phyloP scores from a whole-genome alignment of 92 coral and sea anemone genomes.

The Galaxea fascicularis region DNA sequence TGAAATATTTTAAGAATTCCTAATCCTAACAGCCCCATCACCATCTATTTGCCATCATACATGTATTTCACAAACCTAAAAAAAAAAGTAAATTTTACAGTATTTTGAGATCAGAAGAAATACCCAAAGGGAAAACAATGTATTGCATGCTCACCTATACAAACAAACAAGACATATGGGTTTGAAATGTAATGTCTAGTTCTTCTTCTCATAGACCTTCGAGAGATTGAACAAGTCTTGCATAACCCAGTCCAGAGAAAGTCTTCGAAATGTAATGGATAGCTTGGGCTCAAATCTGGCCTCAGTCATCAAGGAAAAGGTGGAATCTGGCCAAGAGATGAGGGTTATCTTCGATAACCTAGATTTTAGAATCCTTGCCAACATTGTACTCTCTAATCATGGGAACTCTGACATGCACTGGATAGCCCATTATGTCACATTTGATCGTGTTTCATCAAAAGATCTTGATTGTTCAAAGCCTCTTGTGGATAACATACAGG shows the following conservation, averaged over 20 bases:
- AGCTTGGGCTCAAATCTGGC: slow-evolving; percentile 21
- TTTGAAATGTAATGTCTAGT: not conserved
- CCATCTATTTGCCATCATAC: no score
- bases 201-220: slow-evolving; percentile 39
- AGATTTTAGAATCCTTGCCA: slow-evolving; percentile 50
- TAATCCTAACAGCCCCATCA: not conserved
- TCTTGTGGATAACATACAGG: slow-evolving; percentile 27
- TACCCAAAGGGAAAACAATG: not conserved
- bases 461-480: slow-evolving; percentile 65
- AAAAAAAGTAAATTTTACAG: no score
- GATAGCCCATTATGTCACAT: slow-evolving; percentile 53
- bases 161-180: no score
- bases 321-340: slow-evolving; percentile 41
- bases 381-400: slow-evolving; percentile 50
- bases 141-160: not conserved
- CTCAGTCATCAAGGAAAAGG: slow-evolving; percentile 9
- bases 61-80: no score
- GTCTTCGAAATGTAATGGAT: slow-evolving; percentile 40
- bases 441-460: slow-evolving; percentile 55
- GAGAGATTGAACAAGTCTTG: slow-evolving; percentile 43
- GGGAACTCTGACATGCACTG: slow-evolving; percentile 60
- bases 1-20: not conserved
- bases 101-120: not conserved
- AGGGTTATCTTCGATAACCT: slow-evolving; percentile 62
- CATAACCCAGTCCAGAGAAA: slow-evolving; percentile 35